A percentile compares a stretch with the other conserved stretches of the same genome.
phyloP scores from a whole-genome alignment of 2,113 vertebrate genomes.

The Boulengeromyrus knoepffleri region DNA sequence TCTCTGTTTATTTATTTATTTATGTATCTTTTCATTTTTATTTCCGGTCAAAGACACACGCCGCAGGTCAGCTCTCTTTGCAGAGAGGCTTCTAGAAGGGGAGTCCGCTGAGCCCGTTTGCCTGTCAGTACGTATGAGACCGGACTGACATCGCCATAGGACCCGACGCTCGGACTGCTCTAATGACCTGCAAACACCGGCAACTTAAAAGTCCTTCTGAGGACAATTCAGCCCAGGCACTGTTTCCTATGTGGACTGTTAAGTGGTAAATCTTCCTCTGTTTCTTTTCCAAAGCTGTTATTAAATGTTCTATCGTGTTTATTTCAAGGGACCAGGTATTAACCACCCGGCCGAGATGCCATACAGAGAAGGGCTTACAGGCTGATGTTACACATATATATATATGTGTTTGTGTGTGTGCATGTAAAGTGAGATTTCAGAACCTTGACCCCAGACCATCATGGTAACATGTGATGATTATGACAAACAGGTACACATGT shows the following conservation, averaged over 20 bases:
- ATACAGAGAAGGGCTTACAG: background rate
- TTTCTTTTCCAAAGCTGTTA: background rate
- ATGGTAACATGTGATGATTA: background rate
- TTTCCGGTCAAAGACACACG: background rate
- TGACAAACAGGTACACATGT: slow-evolving; percentile 1
- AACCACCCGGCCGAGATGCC: background rate
- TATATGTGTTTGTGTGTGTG: background rate
- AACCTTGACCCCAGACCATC: background rate
- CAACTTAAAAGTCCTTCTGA: background rate
- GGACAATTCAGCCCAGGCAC: background rate
- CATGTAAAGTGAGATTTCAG: background rate
- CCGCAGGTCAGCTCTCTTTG: background rate
- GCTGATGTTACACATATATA: background rate
- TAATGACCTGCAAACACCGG: background rate
- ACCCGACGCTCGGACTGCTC: background rate
- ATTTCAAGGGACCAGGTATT: background rate
- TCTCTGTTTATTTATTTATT: background rate
- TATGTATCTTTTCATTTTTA: background rate
- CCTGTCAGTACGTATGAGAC: background rate
- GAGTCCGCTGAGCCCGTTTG: background rate
- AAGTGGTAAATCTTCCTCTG: background rate
- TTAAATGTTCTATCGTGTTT: background rate
- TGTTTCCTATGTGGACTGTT: background rate
- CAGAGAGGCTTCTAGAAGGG: background rate
- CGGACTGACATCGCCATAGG: background rate